Conservation (phyloP, 2,797 vertebrate genomes). For the Anguilla megastoma region DNA sequence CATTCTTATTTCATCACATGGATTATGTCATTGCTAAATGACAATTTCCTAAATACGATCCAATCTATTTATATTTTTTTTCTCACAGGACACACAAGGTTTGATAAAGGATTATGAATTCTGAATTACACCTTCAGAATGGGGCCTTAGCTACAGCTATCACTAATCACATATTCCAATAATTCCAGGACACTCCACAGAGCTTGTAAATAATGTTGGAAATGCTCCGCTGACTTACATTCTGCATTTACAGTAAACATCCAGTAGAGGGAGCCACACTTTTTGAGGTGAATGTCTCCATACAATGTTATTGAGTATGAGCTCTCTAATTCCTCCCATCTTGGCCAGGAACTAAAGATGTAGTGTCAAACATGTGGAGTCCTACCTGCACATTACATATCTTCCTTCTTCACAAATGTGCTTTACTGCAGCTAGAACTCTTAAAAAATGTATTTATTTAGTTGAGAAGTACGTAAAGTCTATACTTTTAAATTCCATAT, state of each 20-base stretch:
- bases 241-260: not conserved
- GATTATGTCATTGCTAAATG: not conserved
- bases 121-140: not conserved
- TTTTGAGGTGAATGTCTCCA: not conserved
- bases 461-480: not conserved
- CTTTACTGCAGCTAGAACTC: not conserved
- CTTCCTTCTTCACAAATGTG: not conserved
- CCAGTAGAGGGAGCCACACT: constrained; percentile 12
- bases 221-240: not conserved
- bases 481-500: not conserved
- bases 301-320: not conserved
- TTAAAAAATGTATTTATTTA: not conserved
- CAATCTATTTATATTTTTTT: not conserved
- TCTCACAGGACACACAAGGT: not conserved
- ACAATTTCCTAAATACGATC: not conserved
- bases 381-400: not conserved
- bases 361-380: not conserved
- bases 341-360: not conserved
- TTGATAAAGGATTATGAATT: not conserved
- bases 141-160: not conserved
- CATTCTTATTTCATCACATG: constrained; percentile 31
- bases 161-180: not conserved
- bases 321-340: not conserved
- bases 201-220: not conserved
- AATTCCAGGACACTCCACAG: not conserved